Evolutionary conservation across 2,888 invertebrate species (phyloP).

Genomic region (Agrenia bidenticulata): DNA sequence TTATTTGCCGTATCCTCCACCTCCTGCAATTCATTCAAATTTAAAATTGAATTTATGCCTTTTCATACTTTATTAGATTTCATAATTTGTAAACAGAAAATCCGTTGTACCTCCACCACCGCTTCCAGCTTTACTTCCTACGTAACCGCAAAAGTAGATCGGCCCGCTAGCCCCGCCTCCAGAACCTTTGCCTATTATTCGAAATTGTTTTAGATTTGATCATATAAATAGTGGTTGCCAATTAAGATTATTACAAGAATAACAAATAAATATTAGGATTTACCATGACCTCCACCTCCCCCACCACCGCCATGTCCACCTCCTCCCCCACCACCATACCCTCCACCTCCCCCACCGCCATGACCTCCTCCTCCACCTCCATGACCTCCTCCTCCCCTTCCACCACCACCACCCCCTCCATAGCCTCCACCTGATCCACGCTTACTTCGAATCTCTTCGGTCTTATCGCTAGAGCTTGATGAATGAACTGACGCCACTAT

Average conservation of each 20-base stretch:
- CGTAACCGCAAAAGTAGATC: slow-evolving; percentile 18
- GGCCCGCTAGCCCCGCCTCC: slow-evolving; percentile 11
- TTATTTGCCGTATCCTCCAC: slow-evolving; percentile 1
- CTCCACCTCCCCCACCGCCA: not conserved
- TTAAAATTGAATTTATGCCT: no score
- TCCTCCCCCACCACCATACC: not conserved
- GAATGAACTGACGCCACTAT: no score
- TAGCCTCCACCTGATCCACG: slow-evolving; percentile 1
- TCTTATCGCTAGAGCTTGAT: no score
- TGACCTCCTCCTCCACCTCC: not conserved
- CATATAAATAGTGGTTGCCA: not conserved
- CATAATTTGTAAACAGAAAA: no score
- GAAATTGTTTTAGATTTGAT: not conserved
- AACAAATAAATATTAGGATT: no score
- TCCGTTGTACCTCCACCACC: not conserved
- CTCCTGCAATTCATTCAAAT: no score
- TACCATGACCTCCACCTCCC: not conserved
- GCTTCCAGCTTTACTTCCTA: slow-evolving; percentile 6
- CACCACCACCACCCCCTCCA: not conserved
- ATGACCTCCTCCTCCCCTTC: not conserved
- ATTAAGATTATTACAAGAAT: not conserved
- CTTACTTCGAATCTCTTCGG: not conserved
- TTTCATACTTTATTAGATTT: no score
- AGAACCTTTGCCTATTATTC: not conserved
- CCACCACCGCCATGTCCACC: slow-evolving; percentile 5